Base-by-base conservation (phyloP, 1,140 invertebrate genomes). In the Diabrotica undecimpunctata region DNA sequence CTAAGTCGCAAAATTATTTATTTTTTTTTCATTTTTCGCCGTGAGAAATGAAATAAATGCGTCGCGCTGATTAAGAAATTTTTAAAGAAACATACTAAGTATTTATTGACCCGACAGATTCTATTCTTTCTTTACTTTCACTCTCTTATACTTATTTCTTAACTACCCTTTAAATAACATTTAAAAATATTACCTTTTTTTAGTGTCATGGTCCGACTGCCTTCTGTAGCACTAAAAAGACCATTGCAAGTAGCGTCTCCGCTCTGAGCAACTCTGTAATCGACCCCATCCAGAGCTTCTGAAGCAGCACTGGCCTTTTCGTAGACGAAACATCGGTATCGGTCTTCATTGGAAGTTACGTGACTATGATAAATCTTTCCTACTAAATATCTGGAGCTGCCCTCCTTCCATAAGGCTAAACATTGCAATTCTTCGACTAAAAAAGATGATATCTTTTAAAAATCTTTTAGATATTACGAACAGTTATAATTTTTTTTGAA, bases 261-360 rank as follows among this genome's bases (percentile, higher is more conserved):
- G 59, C 91, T 93, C 80, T 95, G 91, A 0, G 91, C 91, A 57
- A 94, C 86, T 70, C 87, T 85, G 79, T 91, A 92, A 75, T 91
- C 87, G 41, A 87, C 83, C 46, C 83, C 86, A 50, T 81, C 82
- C 53, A 76, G 70, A 52, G 72, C 74, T 66, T 75, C 75, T 35
- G 71, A 72, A 6, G 74, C 67, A 12, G 82, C 6, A 72, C 76
- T 78, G 14, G 84, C 88, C 81, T 90, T 90, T 80, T 94, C 92
- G 80, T 92, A 94, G 41, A 96, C 92, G 82, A 95, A 96, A 83
- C 94, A 96, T 66, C 94, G 84, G 80, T 94, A 96, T 62, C 91
- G 86, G 78, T 96, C 94, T 79, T 96, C 93, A 80, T 94, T 93
- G 69, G 90, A 91, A 63, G 91, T 91, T 50, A 91, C 90, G 79